A percentile compares a stretch with the other conserved stretches of the same genome.
These are phyloP conservation scores for Alouatta palliata DNA, from an alignment of 2,113 vertebrate species.

Conservation along the genomic window DNA sequence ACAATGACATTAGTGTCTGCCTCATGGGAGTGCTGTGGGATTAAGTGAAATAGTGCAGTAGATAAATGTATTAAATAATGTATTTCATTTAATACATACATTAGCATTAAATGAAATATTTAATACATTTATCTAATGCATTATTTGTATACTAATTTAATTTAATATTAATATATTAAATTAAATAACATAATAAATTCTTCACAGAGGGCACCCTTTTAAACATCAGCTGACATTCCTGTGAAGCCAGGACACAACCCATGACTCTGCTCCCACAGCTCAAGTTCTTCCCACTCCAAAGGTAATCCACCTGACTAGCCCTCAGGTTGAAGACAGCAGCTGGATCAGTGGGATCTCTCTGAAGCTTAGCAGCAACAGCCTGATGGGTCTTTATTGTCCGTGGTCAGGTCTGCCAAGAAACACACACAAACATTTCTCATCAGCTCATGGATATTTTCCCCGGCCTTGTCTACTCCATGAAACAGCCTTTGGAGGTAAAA, in stretches of 20 bases:
- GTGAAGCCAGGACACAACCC: neutral
- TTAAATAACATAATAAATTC: conserved; percentile 19
- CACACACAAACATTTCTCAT: neutral
- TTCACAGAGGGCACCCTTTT: neutral
- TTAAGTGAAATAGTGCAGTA: neutral
- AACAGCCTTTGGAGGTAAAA: neutral
- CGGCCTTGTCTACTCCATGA: neutral
- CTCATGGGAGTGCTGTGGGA: neutral
- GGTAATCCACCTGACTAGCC: neutral
- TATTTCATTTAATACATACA: too few species aligned
- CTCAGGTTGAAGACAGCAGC: neutral
- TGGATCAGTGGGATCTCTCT: neutral
- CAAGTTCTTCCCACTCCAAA: neutral
- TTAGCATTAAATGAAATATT: neutral
- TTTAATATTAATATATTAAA: neutral
- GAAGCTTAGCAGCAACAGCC: neutral
- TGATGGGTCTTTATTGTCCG: neutral
- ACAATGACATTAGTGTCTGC: neutral
- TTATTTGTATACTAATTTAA: too few species aligned
- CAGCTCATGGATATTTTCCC: neutral
- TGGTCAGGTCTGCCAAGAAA: neutral
- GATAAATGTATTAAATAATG: neutral
- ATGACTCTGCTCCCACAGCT: neutral
- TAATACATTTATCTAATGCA: too few species aligned
- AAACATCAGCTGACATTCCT: neutral